These are phyloP conservation scores for Boleophthalmus pectinirostris DNA, from an alignment of 2,113 vertebrate species.

Conservation along the genomic window DNA sequence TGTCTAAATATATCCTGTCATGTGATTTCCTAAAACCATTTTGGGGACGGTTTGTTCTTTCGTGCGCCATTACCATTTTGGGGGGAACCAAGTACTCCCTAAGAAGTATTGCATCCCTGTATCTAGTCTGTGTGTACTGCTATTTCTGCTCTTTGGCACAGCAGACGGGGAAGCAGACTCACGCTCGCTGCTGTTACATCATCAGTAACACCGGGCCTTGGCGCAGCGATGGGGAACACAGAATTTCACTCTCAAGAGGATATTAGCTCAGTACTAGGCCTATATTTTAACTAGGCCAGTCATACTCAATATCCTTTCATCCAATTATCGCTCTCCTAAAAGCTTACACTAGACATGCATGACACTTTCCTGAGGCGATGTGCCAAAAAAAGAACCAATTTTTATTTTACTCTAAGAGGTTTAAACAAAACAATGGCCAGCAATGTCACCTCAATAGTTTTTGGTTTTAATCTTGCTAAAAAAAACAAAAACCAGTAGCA, in stretches of 20 bases:
- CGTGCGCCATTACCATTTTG: background rate
- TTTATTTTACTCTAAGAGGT: too few relatives aligned
- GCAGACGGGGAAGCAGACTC: constrained; percentile 15
- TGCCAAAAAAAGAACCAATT: too few relatives aligned
- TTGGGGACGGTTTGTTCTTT: background rate
- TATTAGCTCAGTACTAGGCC: background rate
- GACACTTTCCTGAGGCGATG: too few relatives aligned
- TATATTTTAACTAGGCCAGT: constrained; percentile 15
- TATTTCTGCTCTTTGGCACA: constrained; percentile 42
- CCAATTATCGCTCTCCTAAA: constrained; percentile 30
- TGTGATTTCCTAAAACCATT: constrained; percentile 4
- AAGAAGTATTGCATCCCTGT: constrained; percentile 11
- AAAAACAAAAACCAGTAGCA: background rate
- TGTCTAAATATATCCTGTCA: background rate
- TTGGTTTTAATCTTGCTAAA: too few relatives aligned
- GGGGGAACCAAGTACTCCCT: constrained; percentile 23
- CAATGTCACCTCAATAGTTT: background rate
- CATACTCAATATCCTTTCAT: constrained; percentile 26
- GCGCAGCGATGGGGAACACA: constrained; percentile 38
- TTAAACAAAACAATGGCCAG: too few relatives aligned
- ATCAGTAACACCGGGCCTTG: constrained; percentile 11
- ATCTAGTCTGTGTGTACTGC: background rate
- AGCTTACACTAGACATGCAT: background rate
- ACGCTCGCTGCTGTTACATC: constrained; percentile 29
- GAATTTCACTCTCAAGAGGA: constrained; percentile 6